phyloP scores from a whole-genome alignment of 2,888 invertebrate species.

The Steromphala cineraria region DNA sequence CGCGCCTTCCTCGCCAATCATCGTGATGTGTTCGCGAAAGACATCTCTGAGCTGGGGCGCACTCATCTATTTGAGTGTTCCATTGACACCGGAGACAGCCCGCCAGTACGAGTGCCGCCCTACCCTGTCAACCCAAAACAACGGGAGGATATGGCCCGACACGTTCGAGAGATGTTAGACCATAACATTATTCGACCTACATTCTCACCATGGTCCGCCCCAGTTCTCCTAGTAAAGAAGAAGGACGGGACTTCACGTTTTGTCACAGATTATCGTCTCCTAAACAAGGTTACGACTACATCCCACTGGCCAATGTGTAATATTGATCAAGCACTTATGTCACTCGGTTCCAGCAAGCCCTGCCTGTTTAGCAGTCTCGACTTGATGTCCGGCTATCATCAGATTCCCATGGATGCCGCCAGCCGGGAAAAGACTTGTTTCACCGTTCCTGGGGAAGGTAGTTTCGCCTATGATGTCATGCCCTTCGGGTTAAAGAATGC shows the following conservation, averaged over 20 bases:
- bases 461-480: conserved; percentile 36
- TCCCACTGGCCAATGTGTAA: conserved; percentile 35
- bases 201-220: conserved; percentile 35
- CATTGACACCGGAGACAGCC: conserved; percentile 39
- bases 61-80: conserved; percentile 35
- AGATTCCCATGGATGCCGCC: conserved; percentile 29
- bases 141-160: conserved; percentile 24
- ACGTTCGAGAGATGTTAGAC: conserved; percentile 37
- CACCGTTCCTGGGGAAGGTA: conserved; percentile 35
- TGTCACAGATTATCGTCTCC: conserved; percentile 38
- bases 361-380: conserved; percentile 34
- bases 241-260: conserved; percentile 38
- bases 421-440: conserved; percentile 41
- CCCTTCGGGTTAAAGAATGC: conserved; percentile 47
- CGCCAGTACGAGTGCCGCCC: conserved; percentile 27
- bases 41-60: conserved; percentile 31
- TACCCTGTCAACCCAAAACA: conserved; percentile 33
- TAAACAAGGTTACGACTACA: conserved; percentile 37
- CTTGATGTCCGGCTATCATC: conserved; percentile 35
- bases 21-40: conserved; percentile 24
- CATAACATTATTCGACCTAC: conserved; percentile 38
- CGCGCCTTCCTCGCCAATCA: not conserved
- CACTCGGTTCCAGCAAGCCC: conserved; percentile 30
- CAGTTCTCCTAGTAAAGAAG: conserved; percentile 40
- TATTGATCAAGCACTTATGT: conserved; percentile 37